Percentiles rank a stretch among this genome's conserved stretches.
Conservation (phyloP, 2,113 vertebrate genomes). For the Spilogale gracilis region DNA sequence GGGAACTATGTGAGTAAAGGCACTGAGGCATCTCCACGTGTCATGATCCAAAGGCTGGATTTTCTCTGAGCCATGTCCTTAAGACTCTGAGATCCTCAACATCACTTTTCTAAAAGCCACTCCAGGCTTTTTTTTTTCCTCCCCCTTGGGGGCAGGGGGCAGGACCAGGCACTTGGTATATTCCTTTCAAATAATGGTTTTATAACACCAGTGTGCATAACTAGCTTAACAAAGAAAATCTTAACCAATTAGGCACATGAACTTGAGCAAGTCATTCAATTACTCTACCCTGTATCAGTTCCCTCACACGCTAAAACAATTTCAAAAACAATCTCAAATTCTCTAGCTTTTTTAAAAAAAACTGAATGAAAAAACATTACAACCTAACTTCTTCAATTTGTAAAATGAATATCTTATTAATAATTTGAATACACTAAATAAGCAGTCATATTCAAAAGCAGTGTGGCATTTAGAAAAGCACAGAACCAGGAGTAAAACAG, state of each 20-base stretch:
- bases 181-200: constrained; percentile 43
- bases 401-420: constrained; percentile 44
- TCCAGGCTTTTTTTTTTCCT: neutral
- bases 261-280: neutral
- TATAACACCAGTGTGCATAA: constrained; percentile 12
- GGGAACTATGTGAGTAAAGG: constrained; percentile 4
- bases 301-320: neutral
- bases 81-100: constrained; percentile 58
- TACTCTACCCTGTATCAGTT: neutral
- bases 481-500: neutral
- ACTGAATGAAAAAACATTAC: constrained; percentile 3
- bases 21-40: neutral
- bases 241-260: neutral
- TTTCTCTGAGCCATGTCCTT: constrained; percentile 60
- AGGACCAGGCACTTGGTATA: neutral
- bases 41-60: constrained; percentile 69
- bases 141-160: too few relatives aligned
- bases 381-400: constrained; percentile 32
- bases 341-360: constrained; percentile 12
- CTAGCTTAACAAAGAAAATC: constrained; percentile 39
- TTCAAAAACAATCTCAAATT: neutral
- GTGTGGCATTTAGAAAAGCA: neutral
- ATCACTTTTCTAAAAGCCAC: constrained; percentile 63
- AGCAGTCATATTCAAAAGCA: constrained; percentile 19
- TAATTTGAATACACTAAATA: constrained; percentile 29